phyloP scores from a whole-genome alignment of 1,140 invertebrate species.

The Bombus turneri region DNA sequence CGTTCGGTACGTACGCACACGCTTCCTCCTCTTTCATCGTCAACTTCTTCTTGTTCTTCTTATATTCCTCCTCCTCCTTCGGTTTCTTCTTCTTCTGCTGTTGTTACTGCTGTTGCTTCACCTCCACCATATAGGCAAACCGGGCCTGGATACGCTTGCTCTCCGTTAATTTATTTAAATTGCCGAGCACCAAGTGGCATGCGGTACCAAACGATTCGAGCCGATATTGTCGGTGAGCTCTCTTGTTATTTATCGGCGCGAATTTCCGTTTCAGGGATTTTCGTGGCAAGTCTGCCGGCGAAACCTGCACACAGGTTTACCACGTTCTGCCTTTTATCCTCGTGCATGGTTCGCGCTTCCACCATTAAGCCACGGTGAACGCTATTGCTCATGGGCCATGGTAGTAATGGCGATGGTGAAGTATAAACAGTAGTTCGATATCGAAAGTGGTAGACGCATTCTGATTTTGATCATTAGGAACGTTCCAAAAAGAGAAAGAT shows the following conservation, averaged over 20 bases:
- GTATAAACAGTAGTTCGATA: constrained; percentile 4
- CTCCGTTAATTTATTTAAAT: constrained; percentile 80
- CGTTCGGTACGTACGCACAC: constrained; percentile 33
- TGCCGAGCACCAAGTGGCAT: constrained; percentile 70
- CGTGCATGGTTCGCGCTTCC: not conserved
- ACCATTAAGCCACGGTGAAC: not conserved
- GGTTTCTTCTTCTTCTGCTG: not conserved
- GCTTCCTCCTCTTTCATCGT: constrained; percentile 16
- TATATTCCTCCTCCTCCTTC: not conserved
- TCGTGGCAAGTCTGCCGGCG: constrained; percentile 29
- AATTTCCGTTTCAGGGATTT: constrained; percentile 67
- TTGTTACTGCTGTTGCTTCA: constrained; percentile 6
- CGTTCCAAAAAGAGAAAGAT: not conserved
- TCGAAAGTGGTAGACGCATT: not conserved
- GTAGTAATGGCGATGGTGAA: not conserved
- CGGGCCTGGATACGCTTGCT: constrained; percentile 59
- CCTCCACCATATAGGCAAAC: constrained; percentile 32
- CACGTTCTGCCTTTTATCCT: not conserved
- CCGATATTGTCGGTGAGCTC: constrained; percentile 73
- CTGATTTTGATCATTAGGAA: not conserved
- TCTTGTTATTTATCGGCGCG: constrained; percentile 76
- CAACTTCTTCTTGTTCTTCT: not conserved
- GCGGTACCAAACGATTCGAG: constrained; percentile 66
- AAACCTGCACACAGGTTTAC: not conserved
- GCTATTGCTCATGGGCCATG: not conserved